Base-by-base conservation (phyloP, 2,113 vertebrate genomes). In the Osmerus eperlanus region DNA sequence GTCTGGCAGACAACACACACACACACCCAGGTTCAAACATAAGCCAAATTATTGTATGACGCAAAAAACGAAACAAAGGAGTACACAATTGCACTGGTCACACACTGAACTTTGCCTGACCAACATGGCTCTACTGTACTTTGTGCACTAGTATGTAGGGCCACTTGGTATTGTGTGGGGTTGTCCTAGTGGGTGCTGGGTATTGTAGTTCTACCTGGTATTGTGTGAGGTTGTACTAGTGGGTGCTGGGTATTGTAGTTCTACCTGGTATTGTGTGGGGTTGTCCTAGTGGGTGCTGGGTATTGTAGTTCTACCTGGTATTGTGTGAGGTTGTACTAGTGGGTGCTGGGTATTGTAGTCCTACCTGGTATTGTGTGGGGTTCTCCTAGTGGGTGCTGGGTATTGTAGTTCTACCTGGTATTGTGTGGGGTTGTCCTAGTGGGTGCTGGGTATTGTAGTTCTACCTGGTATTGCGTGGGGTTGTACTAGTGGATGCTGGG, bases 1-100 rank as follows among this genome's bases (percentile, higher is more conserved):
- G 92, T 84, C 97, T 99, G 67, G 64, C 73, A 77, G 3, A 85
- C 4, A 85, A 3, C 88, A 19, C 23, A 15, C 58, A 59, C 18
- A 68, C 25, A 15, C 58, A 59, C 18, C 29, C 25, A 68, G 32
- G 32, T 18, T 68, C 11, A 15, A 55, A 55, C 21, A 68, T 56
- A 4, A 28, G 54, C 8, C 3, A 29, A 47, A 73, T 78, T 12
- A 23, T 15, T 3, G 29, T 32, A 32, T 32, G 29, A 32, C 5
- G 3, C 29, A 32, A 32, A 32, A 21, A 3, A 53, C 36, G 1
- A 41, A 41, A 41, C 36, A 41, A 41, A 32, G 29, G 29, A 32
- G 5, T 32, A 6, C 36, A 41, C 4, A 41, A 41, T 8, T 41
- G 36, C 36, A 41, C 36, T 41, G 36, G 36, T 41, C 36, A 11